Percentiles rank a stretch among this genome's conserved stretches.
phyloP scores from a whole-genome alignment of 2,113 vertebrate genomes.

The Bothrops jararaca region DNA sequence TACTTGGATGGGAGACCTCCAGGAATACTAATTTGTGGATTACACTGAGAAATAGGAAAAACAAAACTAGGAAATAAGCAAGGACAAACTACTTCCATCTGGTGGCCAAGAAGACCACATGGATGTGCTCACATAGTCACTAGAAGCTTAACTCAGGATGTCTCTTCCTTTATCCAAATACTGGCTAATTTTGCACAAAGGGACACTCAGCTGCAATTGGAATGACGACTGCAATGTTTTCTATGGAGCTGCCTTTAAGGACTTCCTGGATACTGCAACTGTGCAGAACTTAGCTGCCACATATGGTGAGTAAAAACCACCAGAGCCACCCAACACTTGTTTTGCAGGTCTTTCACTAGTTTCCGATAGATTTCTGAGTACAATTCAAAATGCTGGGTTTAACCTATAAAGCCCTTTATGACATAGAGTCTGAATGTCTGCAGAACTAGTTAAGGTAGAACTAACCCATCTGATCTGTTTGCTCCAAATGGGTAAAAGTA shows the following conservation, averaged over 20 bases:
- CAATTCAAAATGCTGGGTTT: background rate
- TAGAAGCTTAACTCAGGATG: background rate
- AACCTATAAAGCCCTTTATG: background rate
- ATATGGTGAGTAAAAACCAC: background rate
- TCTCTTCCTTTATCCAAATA: background rate
- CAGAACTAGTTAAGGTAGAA: background rate
- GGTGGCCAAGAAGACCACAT: background rate
- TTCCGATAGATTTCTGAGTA: background rate
- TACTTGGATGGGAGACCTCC: background rate
- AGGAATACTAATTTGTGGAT: background rate
- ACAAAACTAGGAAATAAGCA: background rate
- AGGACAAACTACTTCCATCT: background rate
- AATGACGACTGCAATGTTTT: background rate
- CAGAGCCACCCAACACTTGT: background rate
- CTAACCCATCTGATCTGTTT: background rate
- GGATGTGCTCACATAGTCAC: background rate
- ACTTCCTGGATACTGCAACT: background rate
- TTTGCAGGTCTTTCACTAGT: background rate
- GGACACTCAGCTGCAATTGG: background rate
- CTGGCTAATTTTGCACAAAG: slow-evolving; percentile 8
- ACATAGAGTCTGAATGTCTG: background rate
- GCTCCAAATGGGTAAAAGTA: background rate
- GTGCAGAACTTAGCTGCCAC: background rate
- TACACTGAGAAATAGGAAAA: background rate
- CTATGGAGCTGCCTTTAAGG: background rate